Base-by-base conservation (phyloP, 2,888 invertebrate genomes). In the Buathra laborator region DNA sequence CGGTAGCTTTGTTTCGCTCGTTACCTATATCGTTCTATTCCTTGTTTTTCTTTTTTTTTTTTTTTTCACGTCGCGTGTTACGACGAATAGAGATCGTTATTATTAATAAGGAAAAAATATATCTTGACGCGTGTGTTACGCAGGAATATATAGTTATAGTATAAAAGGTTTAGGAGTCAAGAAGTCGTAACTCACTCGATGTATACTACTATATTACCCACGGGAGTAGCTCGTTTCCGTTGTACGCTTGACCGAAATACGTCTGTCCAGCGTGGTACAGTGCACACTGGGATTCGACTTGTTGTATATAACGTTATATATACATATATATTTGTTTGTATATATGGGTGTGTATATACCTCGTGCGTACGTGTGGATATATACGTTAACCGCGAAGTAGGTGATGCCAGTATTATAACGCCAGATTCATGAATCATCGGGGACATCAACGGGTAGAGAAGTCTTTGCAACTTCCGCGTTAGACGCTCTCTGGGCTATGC, bases 221-320 rank as follows among this genome's bases (percentile, higher is more conserved):
- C 67, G 81, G 84, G 84, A 81, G 74, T 81, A 77, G 81, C 84
- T 84, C 81, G 84, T 81, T 81, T 84, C 81, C 81, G 84, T 84
- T 84, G 84, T 84, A 81, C 81, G 84, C 84, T 84, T 84, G 84
- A 84, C 84, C 84, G 84, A 84, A 84, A 84, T 84, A 84, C 84
- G 84, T 84, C 81, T 84, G 81, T 84, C 84, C 84, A 72, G 76
- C 16, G 24, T 62, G 70, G 62, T 62, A 70, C 32, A 62, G n/a
- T 59, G 44, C 76, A 77, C 72, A 53, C 72, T 77, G 72, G 72
- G 62, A 77, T 77, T 74, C 51, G 76, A 37, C 81, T 46, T 71
- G 68, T 29, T 70, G 32, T 53, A 74, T 59, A 19, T 76, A 24
- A 10, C 56, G 56, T 29, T 70, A 67, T 3, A 44, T 43, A 44